Evolutionary conservation across 2,888 invertebrate genomes (phyloP).

Genomic region (Pyrrhia umbra): DNA sequence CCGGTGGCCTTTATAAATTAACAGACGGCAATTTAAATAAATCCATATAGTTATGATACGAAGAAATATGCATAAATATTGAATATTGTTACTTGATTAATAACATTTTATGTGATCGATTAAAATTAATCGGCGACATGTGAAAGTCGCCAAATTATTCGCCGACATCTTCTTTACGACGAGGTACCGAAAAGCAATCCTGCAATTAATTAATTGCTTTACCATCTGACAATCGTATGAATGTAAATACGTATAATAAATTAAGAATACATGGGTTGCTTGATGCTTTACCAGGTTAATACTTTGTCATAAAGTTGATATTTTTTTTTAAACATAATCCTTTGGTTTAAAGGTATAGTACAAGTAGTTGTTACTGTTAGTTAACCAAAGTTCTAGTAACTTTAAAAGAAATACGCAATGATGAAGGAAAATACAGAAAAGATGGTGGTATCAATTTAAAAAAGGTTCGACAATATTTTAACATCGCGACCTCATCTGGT

Average conservation of each 20-base stretch:
- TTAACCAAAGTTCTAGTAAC: too few relatives aligned
- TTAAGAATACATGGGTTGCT: slow-evolving; percentile 50
- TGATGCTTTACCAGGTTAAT: slow-evolving; percentile 34
- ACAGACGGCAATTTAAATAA: slow-evolving; percentile 77
- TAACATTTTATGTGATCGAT: slow-evolving; percentile 78
- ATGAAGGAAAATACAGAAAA: neutral
- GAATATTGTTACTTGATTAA: slow-evolving; percentile 77
- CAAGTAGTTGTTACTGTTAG: too few relatives aligned
- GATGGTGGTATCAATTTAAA: slow-evolving; percentile 25
- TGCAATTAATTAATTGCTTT: slow-evolving; percentile 67
- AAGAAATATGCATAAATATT: slow-evolving; percentile 80
- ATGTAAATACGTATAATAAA: slow-evolving; percentile 57
- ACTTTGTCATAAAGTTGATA: slow-evolving; percentile 23
- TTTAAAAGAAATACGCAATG: slow-evolving; percentile 2
- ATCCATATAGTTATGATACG: slow-evolving; percentile 75
- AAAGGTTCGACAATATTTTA: slow-evolving; percentile 50
- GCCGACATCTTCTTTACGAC: slow-evolving; percentile 66
- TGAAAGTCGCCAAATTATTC: slow-evolving; percentile 72
- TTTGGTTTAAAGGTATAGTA: too few relatives aligned
- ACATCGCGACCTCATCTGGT: slow-evolving; percentile 69
- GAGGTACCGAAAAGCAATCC: slow-evolving; percentile 64
- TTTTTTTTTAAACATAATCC: neutral
- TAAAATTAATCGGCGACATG: slow-evolving; percentile 76
- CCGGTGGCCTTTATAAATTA: slow-evolving; percentile 87
- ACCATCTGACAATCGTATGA: slow-evolving; percentile 56